Base-by-base conservation (phyloP, 1,140 invertebrate genomes). In the Cataglyphis hispanica region DNA sequence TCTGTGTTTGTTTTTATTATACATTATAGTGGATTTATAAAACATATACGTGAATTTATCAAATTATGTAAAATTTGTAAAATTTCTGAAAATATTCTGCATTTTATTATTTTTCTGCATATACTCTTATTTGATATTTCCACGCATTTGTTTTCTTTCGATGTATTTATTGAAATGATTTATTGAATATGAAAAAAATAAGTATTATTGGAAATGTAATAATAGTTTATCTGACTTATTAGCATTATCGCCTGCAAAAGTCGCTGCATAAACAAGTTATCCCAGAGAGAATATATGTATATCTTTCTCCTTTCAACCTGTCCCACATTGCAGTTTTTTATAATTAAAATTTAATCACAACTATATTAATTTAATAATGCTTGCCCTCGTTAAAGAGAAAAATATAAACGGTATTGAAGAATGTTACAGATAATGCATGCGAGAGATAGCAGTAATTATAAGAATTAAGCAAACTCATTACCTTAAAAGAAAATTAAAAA, bases 231-330 rank as follows among this genome's bases (percentile, higher is more conserved):
- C 67, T 60, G n/a, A 43, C 37, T 60, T 67, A 80, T 80, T 80
- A 61, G 27, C 37, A 43, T 46, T 74, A 46, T 60, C 25, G 37
- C 2, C 43, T 63, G 22, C 37, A 58, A 81, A 72, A 19, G 19
- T 43, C 66, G 13, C 37, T 53, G 69, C 34, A 60, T 43, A 56
- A 81, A 81, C 27, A 70, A 46, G 40, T 43, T 25, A 25, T 61
- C 25, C n/a, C 31, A 81, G 16, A 31, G 34, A 60, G 22, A 4
- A 37, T 43, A 4, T 46, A 46, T 50, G 19, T 1, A 5, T 83
- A 83, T 83, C 67, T 83, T 19, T 74, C 66, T 81, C n/a, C 70
- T 60, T 72, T 46, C 53, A 72, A 43, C 22, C n/a, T 34, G 19
- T 27, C 13, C 61, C 43, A 43, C 2, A 60, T n/a, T 13, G 19